These are phyloP conservation scores for Protonemura montana DNA, from an alignment of 2,888 invertebrate genomes.

Conservation along the genomic window DNA sequence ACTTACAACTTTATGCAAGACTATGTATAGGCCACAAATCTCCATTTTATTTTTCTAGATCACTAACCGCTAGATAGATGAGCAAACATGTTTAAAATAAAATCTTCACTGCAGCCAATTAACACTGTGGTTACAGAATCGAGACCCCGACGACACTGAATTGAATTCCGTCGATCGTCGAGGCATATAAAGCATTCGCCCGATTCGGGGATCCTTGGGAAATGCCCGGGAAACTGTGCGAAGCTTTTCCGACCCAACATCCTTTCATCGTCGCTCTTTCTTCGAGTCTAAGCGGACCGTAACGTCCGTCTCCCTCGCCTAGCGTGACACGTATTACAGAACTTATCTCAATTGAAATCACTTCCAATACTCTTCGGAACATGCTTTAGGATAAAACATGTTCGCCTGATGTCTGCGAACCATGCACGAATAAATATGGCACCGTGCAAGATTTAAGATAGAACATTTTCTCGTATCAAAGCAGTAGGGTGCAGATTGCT, in stretches of 20 bases:
- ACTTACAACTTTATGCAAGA: conserved; percentile 5
- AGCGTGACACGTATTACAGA: not conserved
- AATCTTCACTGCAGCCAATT: too few species aligned
- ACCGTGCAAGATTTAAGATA: not conserved
- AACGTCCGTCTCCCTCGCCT: not conserved
- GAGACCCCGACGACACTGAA: not conserved
- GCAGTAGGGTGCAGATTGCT: not conserved
- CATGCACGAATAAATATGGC: conserved; percentile 2
- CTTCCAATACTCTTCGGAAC: not conserved
- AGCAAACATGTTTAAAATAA: not conserved
- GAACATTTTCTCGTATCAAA: not conserved
- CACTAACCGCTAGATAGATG: not conserved
- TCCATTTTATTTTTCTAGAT: not conserved
- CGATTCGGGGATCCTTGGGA: not conserved
- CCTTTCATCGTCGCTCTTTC: not conserved
- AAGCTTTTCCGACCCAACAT: not conserved
- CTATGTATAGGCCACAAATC: not conserved
- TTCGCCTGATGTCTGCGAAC: not conserved
- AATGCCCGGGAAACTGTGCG: not conserved
- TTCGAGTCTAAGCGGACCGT: not conserved
- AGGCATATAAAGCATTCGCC: not conserved
- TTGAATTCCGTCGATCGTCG: not conserved
- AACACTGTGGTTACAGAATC: not conserved
- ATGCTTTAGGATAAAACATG: not conserved
- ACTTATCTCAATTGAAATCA: conserved; percentile 7